Evolutionary conservation across 64 coral and sea anemone species (phyloP), one percentile per base, ranked within the genome.

Genomic region (Porites lutea): DNA sequence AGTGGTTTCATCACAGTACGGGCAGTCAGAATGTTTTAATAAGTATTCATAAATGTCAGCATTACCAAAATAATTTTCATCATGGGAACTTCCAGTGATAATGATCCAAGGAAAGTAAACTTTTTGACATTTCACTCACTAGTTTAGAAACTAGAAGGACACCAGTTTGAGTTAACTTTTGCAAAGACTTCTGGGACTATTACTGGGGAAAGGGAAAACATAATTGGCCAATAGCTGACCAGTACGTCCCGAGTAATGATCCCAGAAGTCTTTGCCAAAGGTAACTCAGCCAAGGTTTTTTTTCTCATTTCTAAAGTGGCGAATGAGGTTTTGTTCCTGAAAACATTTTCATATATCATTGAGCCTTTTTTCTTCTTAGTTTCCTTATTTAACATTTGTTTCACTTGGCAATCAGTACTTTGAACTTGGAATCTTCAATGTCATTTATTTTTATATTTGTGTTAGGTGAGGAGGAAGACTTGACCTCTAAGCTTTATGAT

Each of bases 381-480:
- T 55, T 55, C 11, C 11, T 55, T 55, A 11, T 11, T 55, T 55
- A 55, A 11, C 53, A 55, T 55, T 55, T 55, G 0, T 55, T 55
- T 55, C 53, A 55, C 53, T 11, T 55, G 11, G 53, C 5, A 11
- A 55, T 64, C 11, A 18, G 61, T 0, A 64, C 11, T 15, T 64
- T 23, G 27, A 57, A 81, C 22, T 81, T 3, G 23, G 11, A 47
- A 59, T 81, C 19, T 55, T 53, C 16, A 55, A 81, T 11, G 48
- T 10, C 14, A 11, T 81, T 81, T 23, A 58, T 53, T 16, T 44
- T 81, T 81, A 37, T 37, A 37, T 81, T n/a, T 81, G 52, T 81
- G 49, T 83, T 45, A 83, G 80, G 23, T 83, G 80, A 83, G 49
- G 80, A 83, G 0, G 54, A 9, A 64, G 55, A 43, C 23, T 83